phyloP scores from a whole-genome alignment of 2,113 vertebrate species.

The Sprattus sprattus region DNA sequence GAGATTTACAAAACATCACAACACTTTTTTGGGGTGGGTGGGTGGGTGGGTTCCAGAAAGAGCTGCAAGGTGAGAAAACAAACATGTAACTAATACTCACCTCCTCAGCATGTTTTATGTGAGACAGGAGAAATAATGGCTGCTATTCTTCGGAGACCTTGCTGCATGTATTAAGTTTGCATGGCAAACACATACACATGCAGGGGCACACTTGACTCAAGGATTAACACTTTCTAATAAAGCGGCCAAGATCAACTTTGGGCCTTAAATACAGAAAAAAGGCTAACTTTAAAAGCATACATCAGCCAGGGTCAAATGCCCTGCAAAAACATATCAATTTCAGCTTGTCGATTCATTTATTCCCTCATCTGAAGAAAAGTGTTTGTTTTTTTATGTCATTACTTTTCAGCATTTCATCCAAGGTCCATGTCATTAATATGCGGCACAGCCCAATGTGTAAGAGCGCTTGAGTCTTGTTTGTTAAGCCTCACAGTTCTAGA shows the following conservation, averaged over 20 bases:
- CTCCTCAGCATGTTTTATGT: background rate
- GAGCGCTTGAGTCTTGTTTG: background rate
- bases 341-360: constrained; percentile 7
- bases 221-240: constrained; percentile 12
- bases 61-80: constrained; percentile 7
- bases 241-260: background rate
- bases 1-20: constrained; percentile 11
- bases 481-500: background rate
- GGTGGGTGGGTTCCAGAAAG: background rate
- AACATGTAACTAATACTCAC: constrained; percentile 5
- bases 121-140: background rate
- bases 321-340: constrained; percentile 11
- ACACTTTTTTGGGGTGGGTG: background rate
- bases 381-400: constrained; percentile 17
- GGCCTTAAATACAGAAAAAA: background rate
- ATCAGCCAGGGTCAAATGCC: background rate
- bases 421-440: background rate
- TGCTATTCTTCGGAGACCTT: constrained; percentile 3
- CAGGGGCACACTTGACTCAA: background rate
- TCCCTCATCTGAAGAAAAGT: background rate
- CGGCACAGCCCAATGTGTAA: background rate
- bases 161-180: constrained; percentile 12
- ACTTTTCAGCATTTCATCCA: constrained; percentile 9
- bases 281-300: background rate
- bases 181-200: background rate